Base-by-base conservation (phyloP, 2,113 vertebrate species). In the Myxocyprinus asiaticus region DNA sequence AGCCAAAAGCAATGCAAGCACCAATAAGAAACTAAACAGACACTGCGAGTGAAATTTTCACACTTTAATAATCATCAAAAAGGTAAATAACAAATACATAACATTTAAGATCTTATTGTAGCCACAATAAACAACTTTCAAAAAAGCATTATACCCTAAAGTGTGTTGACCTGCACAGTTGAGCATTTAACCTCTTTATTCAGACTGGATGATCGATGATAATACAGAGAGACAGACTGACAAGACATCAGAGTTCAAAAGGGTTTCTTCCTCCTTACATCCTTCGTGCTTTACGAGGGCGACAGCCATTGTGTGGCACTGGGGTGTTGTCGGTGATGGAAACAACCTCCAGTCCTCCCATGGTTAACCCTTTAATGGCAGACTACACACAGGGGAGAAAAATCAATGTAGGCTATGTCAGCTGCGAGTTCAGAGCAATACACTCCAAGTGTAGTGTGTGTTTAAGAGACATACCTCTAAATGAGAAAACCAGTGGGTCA, bases 281-380 rank as follows among this genome's bases (percentile, higher is more conserved):
- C 80, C 95, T 92, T 67, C 96, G 93, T 43, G 90, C 95, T 86
- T 99, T 98, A 79, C 94, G 94, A 5, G 97, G 97, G 71, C 96
- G 96, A 86, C 98, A 99, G 83, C 98, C 98, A 0, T 99, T 99
- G 95, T 99, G 98, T 0, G 97, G 98, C 58, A 98, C 88, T 0
- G 97, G 98, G 22, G 94, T 99, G 92, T 95, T 94, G 91, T 99
- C 97, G 0, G 95, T 99, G 92, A 99, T 95, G n/a, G 97, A 99
- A 86, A 99, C 94, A 70, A 99, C 90, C 82, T 97, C 91, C 82
- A 99, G 85, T 51, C 97, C 97, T 33, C 96, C 96, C 94, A 98
- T 96, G 0, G 94, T 94, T 88, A 98, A 83, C 45, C 98, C 97
- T 88, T 95, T 95, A 91, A 99, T 96, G 77, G 97, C 95, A 79